Evolutionary conservation across 1,140 invertebrate species (phyloP).

Genomic region (Coelopa frigida): DNA sequence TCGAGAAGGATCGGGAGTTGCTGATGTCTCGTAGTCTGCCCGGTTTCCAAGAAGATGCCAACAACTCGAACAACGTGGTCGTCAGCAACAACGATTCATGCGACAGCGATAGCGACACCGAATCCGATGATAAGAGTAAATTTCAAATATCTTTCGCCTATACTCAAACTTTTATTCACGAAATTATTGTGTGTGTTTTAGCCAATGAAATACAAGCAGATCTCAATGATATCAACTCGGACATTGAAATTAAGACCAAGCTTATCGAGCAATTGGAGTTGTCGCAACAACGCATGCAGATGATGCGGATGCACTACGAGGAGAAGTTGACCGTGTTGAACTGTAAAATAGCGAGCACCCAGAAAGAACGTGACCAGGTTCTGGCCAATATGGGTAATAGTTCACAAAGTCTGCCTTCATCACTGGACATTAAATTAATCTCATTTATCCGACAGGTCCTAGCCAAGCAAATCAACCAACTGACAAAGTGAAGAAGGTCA

Average conservation of each 20-base stretch:
- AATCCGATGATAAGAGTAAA: too few relatives aligned
- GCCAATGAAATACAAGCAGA: constrained; percentile 53
- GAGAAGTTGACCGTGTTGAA: constrained; percentile 86
- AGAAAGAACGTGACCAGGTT: constrained; percentile 89
- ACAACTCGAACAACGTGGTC: constrained; percentile 50
- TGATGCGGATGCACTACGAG: constrained; percentile 87
- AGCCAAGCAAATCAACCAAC: constrained; percentile 46
- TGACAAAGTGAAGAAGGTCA: constrained; percentile 78
- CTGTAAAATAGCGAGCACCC: constrained; percentile 78
- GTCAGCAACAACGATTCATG: constrained; percentile 54
- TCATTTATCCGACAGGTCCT: constrained; percentile 14
- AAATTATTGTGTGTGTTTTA: too few relatives aligned
- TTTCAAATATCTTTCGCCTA: too few relatives aligned
- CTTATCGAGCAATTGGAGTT: constrained; percentile 90
- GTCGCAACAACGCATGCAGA: constrained; percentile 73
- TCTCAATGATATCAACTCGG: constrained; percentile 75
- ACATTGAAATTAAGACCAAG: constrained; percentile 87
- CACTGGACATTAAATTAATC: neutral
- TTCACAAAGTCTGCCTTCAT: neutral
- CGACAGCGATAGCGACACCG: constrained; percentile 47
- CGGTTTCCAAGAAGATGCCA: constrained; percentile 31
- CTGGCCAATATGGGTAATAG: constrained; percentile 51
- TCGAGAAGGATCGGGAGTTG: constrained; percentile 46
- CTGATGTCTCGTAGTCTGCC: constrained; percentile 33
- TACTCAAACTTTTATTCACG: neutral